Conservation (phyloP, 1,140 invertebrate genomes). For the Teleopsis dalmanni region DNA sequence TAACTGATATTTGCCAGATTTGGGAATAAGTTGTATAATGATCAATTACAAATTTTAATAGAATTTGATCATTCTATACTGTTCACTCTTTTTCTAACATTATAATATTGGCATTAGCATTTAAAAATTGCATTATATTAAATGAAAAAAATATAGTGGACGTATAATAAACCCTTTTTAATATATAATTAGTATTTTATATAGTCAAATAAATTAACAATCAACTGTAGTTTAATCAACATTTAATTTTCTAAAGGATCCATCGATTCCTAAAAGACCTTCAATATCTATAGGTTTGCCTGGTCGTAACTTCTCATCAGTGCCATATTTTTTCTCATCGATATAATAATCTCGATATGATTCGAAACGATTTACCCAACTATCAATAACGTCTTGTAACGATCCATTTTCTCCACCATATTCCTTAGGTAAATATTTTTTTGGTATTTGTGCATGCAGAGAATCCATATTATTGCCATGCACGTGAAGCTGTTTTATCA, state of each 20-base stretch:
- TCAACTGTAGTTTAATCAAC: conserved; percentile 31
- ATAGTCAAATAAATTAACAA: too few relatives aligned
- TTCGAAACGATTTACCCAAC: conserved; percentile 23
- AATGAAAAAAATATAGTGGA: too few relatives aligned
- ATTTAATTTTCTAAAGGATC: conserved; percentile 48
- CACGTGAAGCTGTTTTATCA: conserved; percentile 47
- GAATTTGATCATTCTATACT: too few relatives aligned
- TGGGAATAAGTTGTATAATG: too few relatives aligned
- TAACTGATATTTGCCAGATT: too few relatives aligned
- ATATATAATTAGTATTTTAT: not conserved
- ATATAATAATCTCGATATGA: conserved; percentile 45
- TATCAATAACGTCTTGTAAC: conserved; percentile 45
- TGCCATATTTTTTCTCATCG: conserved; percentile 47
- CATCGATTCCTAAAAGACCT: conserved; percentile 50
- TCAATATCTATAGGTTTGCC: conserved; percentile 33
- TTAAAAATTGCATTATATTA: too few relatives aligned
- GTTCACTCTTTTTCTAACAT: too few relatives aligned
- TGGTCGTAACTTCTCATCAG: conserved; percentile 48
- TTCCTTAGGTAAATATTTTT: conserved; percentile 49
- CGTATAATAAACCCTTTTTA: too few relatives aligned
- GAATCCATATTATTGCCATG: conserved; percentile 47
- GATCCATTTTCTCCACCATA: conserved; percentile 51
- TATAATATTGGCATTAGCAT: too few relatives aligned
- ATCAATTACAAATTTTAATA: too few relatives aligned
- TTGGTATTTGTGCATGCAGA: conserved; percentile 45